A percentile compares a stretch with the other conserved stretches of the same genome.
phyloP scores from a whole-genome alignment of 2,113 vertebrate species.

The Anolis carolinensis region DNA sequence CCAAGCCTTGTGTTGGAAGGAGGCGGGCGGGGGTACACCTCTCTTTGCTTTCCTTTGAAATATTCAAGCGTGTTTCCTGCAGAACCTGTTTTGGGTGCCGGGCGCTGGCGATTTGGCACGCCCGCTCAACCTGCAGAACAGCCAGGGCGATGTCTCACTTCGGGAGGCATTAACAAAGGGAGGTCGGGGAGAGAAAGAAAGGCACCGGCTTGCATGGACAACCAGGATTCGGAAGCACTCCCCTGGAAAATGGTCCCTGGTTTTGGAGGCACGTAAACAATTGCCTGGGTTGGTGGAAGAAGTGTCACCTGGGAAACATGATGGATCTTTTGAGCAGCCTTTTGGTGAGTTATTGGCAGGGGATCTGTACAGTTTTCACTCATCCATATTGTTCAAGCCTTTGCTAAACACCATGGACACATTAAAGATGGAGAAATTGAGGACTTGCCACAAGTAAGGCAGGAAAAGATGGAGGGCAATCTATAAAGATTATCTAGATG shows the following conservation, averaged over 20 bases:
- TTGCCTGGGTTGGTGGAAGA: neutral
- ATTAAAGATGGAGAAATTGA: neutral
- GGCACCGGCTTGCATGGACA: constrained; percentile 38
- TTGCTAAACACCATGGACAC: neutral
- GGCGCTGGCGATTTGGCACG: constrained; percentile 30
- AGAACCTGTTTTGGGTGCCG: constrained; percentile 54
- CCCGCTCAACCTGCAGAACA: constrained; percentile 45
- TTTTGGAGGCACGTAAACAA: neutral
- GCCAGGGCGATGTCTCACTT: constrained; percentile 30
- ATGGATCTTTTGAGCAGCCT: constrained; percentile 66
- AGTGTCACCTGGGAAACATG: neutral
- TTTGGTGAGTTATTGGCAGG: constrained; percentile 64
- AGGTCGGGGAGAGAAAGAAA: constrained; percentile 37
- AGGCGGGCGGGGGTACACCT: neutral
- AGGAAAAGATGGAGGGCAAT: neutral
- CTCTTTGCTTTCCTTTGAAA: constrained; percentile 2
- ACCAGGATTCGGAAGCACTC: constrained; percentile 22
- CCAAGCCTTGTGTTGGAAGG: neutral
- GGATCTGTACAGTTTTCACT: neutral
- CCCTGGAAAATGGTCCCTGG: neutral
- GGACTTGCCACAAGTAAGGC: neutral
- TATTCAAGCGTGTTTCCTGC: constrained; percentile 43
- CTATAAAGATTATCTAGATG: neutral
- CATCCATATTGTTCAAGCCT: rapidly evolving
- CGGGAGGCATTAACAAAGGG: constrained; percentile 48